Percentiles rank a stretch among this genome's conserved stretches.
Conservation (phyloP, 2,113 vertebrate genomes). For the Physeter macrocephalus region DNA sequence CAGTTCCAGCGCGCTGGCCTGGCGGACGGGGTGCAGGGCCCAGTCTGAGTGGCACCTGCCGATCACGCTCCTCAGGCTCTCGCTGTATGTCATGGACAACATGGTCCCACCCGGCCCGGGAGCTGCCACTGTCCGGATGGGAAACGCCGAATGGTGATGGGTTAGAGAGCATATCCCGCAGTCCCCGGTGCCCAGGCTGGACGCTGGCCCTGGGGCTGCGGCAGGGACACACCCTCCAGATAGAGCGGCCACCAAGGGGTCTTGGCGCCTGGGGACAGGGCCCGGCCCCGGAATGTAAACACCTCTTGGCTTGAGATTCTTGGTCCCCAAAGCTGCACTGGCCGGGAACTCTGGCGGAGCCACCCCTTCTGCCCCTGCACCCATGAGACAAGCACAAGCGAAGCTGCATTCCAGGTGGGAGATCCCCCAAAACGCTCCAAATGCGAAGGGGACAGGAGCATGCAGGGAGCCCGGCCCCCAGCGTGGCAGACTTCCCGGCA, state of each 20-base stretch:
- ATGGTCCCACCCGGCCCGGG: slow-evolving; percentile 85
- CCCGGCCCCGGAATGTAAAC: neutral
- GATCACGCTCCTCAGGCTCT: slow-evolving; percentile 94
- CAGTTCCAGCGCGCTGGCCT: slow-evolving; percentile 86
- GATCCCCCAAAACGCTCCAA: neutral
- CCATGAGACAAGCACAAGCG: neutral
- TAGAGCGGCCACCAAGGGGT: neutral
- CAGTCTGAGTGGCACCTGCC: slow-evolving; percentile 94
- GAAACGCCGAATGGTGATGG: neutral
- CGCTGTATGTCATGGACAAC: slow-evolving; percentile 98
- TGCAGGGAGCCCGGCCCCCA: neutral
- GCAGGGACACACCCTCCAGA: neutral
- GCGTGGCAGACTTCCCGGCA: fast-evolving
- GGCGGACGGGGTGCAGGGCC: slow-evolving; percentile 89
- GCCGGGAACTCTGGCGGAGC: neutral
- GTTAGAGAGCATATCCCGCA: neutral
- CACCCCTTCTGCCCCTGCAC: neutral
- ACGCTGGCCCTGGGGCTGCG: neutral
- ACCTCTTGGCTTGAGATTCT: neutral
- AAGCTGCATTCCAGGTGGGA: neutral
- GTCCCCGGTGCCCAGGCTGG: neutral
- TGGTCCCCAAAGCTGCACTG: neutral
- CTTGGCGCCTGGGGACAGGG: neutral
- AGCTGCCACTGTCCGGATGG: slow-evolving; percentile 81
- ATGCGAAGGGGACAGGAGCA: neutral